Conservation (phyloP, 2,888 invertebrate genomes). For the Deroplatys truncata region DNA sequence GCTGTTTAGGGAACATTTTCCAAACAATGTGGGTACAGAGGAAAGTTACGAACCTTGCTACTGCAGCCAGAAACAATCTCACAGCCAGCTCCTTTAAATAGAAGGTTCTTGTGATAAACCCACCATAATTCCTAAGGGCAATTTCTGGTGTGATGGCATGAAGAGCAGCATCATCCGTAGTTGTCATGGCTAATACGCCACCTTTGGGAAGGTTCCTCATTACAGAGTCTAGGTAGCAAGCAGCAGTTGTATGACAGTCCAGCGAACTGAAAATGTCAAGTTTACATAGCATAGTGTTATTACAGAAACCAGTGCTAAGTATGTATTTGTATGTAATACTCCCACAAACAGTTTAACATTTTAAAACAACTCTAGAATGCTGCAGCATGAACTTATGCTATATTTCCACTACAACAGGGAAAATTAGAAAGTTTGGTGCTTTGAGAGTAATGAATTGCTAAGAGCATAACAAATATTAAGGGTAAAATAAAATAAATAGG, state of each 20-base stretch:
- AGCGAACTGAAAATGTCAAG: slow-evolving; percentile 33
- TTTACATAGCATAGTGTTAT: not conserved
- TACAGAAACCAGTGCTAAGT: too few species aligned
- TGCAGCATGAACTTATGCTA: too few species aligned
- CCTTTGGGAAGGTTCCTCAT: slow-evolving; percentile 36
- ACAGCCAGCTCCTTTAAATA: slow-evolving; percentile 37
- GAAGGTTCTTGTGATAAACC: slow-evolving; percentile 35
- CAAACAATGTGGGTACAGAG: not conserved
- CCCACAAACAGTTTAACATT: too few species aligned
- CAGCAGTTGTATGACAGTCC: slow-evolving; percentile 36
- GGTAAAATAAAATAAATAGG: too few species aligned
- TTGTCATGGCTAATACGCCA: slow-evolving; percentile 36
- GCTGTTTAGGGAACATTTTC: too few species aligned
- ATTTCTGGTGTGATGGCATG: slow-evolving; percentile 36
- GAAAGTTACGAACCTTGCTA: slow-evolving; percentile 34
- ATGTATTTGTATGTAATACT: too few species aligned
- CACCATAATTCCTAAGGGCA: slow-evolving; percentile 36
- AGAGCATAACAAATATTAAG: too few species aligned
- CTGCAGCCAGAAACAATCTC: slow-evolving; percentile 35
- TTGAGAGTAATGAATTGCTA: too few species aligned
- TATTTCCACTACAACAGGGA: too few species aligned
- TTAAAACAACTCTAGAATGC: too few species aligned
- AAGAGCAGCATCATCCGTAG: slow-evolving; percentile 37
- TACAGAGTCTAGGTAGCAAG: slow-evolving; percentile 36
- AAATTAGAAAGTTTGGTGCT: too few species aligned